phyloP scores from a whole-genome alignment of 2,113 vertebrate species.

The Peucedramus taeniatus region DNA sequence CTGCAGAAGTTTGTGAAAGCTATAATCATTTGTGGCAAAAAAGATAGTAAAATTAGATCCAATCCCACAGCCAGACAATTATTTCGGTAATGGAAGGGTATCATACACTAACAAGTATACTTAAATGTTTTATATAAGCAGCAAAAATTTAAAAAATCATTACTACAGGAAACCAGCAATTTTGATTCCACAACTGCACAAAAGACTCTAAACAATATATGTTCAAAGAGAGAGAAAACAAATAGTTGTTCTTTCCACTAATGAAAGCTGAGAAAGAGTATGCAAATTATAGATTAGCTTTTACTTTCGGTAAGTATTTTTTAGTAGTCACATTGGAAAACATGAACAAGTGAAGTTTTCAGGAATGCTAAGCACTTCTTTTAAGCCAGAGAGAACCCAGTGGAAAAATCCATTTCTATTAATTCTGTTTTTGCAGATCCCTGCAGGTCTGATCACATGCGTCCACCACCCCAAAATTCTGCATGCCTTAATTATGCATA shows the following conservation, averaged over 20 bases:
- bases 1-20: background rate
- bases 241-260: background rate
- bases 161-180: background rate
- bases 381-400: background rate
- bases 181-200: background rate
- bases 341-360: background rate
- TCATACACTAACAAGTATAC: background rate
- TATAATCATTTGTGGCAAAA: background rate
- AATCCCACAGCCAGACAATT: background rate
- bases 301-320: background rate
- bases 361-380: background rate
- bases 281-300: background rate
- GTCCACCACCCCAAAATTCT: background rate
- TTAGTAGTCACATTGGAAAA: background rate
- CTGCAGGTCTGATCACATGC: rapidly evolving
- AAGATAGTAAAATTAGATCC: background rate
- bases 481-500: background rate
- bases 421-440: background rate
- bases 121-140: background rate
- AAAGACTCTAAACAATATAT: background rate
- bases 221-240: background rate
- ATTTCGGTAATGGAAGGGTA: background rate
- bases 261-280: background rate
- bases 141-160: background rate
- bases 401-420: background rate